These are phyloP conservation scores for Brachyhypopomus gauderio DNA, from an alignment of 2,113 vertebrate genomes.

Conservation along the genomic window DNA sequence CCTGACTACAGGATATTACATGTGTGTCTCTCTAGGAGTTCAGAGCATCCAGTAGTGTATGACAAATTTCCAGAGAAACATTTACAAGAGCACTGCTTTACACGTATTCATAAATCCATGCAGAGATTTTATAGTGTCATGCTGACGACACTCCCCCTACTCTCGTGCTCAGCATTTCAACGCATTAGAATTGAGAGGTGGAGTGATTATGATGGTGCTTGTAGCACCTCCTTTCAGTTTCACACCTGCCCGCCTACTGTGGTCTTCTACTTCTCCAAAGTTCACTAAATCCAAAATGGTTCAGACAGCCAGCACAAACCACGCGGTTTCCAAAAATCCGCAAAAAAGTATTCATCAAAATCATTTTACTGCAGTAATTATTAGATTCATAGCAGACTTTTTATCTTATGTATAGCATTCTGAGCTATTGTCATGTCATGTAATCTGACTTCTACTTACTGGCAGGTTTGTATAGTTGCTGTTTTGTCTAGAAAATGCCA, in stretches of 20 bases:
- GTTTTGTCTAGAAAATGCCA: background rate
- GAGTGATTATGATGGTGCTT: constrained; percentile 24
- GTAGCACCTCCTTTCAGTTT: constrained; percentile 1
- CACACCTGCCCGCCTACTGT: background rate
- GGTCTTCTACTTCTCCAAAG: background rate
- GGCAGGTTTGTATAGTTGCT: background rate
- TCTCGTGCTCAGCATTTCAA: constrained; percentile 34
- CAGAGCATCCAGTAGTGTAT: constrained; percentile 19
- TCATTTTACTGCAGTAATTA: background rate
- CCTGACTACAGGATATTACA: constrained; percentile 13
- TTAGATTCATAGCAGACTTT: background rate
- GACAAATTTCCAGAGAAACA: constrained; percentile 21
- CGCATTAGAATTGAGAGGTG: constrained; percentile 36
- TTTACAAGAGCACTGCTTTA: constrained; percentile 24
- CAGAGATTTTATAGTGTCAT: constrained; percentile 38
- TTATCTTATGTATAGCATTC: background rate
- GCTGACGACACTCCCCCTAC: background rate
- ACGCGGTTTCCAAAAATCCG: background rate
- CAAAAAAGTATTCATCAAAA: no score
- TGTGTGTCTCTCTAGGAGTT: constrained; percentile 36
- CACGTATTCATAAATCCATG: constrained; percentile 35
- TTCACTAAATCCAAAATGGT: background rate
- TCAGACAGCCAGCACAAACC: background rate
- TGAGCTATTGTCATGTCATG: constrained; percentile 12
- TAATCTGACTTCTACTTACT: constrained; percentile 10